A percentile compares a stretch with the other conserved stretches of the same genome.
These are phyloP conservation scores for Tokudaia tokunoshimensis DNA, from an alignment of 2,797 vertebrate genomes.

Conservation along the genomic window DNA sequence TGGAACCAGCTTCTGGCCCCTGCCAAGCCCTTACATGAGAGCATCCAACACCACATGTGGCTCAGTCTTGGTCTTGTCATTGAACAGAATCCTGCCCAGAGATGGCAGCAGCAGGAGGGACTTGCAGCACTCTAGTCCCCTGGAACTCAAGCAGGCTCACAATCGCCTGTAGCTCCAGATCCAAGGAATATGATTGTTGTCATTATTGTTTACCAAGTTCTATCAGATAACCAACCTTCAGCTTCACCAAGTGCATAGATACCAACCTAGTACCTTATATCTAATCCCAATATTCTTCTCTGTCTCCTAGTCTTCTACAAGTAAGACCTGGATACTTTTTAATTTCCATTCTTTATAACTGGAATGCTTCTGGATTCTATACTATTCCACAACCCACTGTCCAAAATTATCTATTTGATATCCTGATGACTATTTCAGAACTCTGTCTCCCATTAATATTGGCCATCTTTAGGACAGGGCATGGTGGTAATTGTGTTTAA, in stretches of 20 bases:
- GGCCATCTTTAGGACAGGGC: not conserved
- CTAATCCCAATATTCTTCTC: not conserved
- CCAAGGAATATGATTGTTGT: not conserved
- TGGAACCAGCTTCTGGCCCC: not conserved
- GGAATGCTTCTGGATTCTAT: not conserved
- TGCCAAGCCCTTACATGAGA: not conserved
- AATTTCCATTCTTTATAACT: not conserved
- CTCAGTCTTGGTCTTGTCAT: not conserved
- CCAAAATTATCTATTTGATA: slow-evolving; percentile 11
- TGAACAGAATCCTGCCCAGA: not conserved
- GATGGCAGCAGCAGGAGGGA: not conserved
- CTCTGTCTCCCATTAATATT: not conserved
- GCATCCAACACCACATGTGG: not conserved
- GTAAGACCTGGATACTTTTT: not conserved
- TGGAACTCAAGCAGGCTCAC: not conserved
- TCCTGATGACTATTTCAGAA: slow-evolving; percentile 19
- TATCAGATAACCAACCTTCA: slow-evolving; percentile 34
- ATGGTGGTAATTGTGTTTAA: not conserved
- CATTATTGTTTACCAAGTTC: slow-evolving; percentile 36
- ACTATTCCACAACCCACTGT: not conserved
- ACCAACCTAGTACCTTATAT: not conserved
- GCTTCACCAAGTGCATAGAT: not conserved
- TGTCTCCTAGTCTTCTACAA: not conserved
- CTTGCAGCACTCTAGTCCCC: not conserved
- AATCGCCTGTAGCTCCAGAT: not conserved